A percentile compares a stretch with the other conserved stretches of the same genome.
phyloP scores from a whole-genome alignment of 2,113 vertebrate species.

The Epinephelus moara region DNA sequence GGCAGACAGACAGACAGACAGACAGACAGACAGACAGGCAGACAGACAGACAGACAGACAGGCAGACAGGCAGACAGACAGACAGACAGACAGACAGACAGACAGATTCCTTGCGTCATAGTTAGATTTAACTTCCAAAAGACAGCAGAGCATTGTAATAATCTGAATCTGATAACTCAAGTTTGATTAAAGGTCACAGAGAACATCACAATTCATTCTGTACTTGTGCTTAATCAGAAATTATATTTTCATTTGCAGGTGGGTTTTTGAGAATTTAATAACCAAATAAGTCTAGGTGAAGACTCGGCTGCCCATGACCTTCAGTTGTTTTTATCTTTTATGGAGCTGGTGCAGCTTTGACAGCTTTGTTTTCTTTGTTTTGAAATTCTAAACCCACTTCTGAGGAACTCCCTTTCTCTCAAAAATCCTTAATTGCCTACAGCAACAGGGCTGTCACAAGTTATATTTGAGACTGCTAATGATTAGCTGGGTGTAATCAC shows the following conservation, averaged over 20 bases:
- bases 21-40: too few relatives aligned
- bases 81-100: too few relatives aligned
- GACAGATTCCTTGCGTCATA: too few relatives aligned
- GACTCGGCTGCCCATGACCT: slow-evolving; percentile 4
- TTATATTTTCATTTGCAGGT: background rate
- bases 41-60: too few relatives aligned
- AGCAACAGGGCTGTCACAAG: slow-evolving; percentile 37
- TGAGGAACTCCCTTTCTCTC: slow-evolving; percentile 8
- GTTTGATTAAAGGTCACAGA: slow-evolving; percentile 29
- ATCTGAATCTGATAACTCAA: slow-evolving; percentile 2
- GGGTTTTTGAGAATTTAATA: slow-evolving; percentile 16
- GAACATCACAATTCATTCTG: background rate
- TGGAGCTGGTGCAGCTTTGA: background rate
- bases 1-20: too few relatives aligned
- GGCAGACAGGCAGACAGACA: too few relatives aligned
- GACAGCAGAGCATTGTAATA: background rate
- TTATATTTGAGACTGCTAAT: slow-evolving; percentile 33
- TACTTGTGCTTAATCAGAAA: background rate
- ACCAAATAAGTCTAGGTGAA: slow-evolving; percentile 1
- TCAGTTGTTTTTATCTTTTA: slow-evolving; percentile 23
- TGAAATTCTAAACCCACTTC: slow-evolving; percentile 16
- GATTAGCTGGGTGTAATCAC: slow-evolving; percentile 16
- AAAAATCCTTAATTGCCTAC: slow-evolving; percentile 32
- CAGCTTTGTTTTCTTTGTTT: slow-evolving; percentile 43
- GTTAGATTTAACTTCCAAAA: too few relatives aligned